Percentiles rank a stretch among this genome's conserved stretches.
Evolutionary conservation across 2,113 vertebrate species (phyloP).

Genomic region (Dermatemys mawii): DNA sequence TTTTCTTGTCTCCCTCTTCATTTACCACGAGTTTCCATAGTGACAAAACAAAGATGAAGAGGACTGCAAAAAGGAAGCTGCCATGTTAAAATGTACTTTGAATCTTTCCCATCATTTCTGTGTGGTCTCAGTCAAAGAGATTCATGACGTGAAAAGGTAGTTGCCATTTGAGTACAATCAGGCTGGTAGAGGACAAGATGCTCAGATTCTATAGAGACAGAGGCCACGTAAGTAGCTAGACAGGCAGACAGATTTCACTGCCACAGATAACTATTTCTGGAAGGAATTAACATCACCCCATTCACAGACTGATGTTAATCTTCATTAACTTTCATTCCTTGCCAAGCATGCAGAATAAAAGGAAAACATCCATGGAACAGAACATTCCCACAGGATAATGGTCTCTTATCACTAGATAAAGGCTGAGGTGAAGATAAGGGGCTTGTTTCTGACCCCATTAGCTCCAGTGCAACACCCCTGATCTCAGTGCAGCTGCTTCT

Average conservation of each 20-base stretch:
- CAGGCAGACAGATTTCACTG: neutral
- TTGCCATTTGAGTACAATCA: neutral
- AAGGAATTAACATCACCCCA: neutral
- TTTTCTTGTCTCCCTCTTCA: rapidly evolving
- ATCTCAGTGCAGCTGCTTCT: neutral
- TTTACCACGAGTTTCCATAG: neutral
- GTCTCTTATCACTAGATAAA: neutral
- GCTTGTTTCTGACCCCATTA: neutral
- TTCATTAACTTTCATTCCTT: neutral
- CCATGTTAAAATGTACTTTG: neutral
- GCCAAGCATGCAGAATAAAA: conserved; percentile 1
- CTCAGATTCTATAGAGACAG: neutral
- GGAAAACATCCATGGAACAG: neutral
- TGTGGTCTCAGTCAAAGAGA: neutral
- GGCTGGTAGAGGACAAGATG: neutral
- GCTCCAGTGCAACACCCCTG: neutral
- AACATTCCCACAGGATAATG: neutral
- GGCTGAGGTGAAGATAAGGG: neutral
- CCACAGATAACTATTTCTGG: neutral
- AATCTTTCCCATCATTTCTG: neutral
- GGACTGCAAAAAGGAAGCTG: neutral
- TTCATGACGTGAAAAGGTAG: neutral
- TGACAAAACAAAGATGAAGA: neutral
- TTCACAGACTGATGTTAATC: neutral
- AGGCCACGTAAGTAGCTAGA: neutral